Base-by-base conservation (phyloP, 2,888 invertebrate species). In the Diaprepes abbreviatus region DNA sequence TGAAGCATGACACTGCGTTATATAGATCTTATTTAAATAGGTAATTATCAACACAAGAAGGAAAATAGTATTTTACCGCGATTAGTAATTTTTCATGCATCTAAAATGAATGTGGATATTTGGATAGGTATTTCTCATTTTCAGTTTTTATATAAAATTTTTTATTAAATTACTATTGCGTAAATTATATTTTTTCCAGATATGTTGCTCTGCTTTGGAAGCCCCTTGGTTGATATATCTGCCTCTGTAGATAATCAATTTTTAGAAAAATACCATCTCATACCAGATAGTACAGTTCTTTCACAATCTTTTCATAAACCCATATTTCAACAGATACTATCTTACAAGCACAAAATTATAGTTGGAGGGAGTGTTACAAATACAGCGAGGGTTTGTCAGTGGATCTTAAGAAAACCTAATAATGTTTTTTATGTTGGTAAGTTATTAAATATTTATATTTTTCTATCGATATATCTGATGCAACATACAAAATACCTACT, bases 171-270 rank as follows among this genome's bases (percentile, higher is more conserved):
- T n/a, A n/a, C n/a, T n/a, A n/a, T n/a, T n/a, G n/a, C n/a, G n/a
- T 24, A 24, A 24, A 24, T 4, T 24, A 24, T 24, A 24, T 24
- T 24, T 24, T n/a, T n/a, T n/a, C n/a, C 31, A 38, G 33, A 60
- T 36, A 67, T 67, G 67, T 62, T 60, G 16, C n/a, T 67, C 9
- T 60, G 67, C 33, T 21, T 67, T 33, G 67, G 67, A 40, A 67
- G 55, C 9, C 67, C 67, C 1, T 54, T 67, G 31, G 31, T 67
- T 12, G 67, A 67, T 35, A 24, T 67, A 12, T 52, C 60, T 35
- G 67, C 35, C 4, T 6, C 10, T n/a, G 60, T 67, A 2, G 21
- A 50, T 10, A 31, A 54, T 31, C 2, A 28, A 14, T 52, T 52
- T 45, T 60, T 67, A 33, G 12, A 48, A 40, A 52, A 54, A 54